Base-by-base conservation (phyloP, 2,888 invertebrate genomes). In the Scaptomyza flava region DNA sequence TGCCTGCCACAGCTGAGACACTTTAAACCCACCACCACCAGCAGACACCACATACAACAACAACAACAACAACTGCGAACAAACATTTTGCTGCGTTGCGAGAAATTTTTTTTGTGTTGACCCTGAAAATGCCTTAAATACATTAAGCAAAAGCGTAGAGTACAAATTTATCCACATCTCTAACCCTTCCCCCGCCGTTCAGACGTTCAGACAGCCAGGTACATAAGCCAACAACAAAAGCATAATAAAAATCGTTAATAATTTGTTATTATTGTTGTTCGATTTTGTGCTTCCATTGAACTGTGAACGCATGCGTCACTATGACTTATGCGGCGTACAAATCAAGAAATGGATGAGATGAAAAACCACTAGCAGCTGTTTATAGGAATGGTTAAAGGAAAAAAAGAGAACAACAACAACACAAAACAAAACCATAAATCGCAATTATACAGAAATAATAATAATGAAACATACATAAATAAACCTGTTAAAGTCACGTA, bases 81-180 rank as follows among this genome's bases (percentile, higher is more conserved):
- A 84, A 87, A 87, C 81, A 84, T 87, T 41, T 84, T 74, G 77
- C 68, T 81, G 81, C 66, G 72, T 65, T 77, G 69, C 70, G 65
- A 68, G 67, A 86, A 63, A 72, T 76, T 67, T 70, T 70, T 67
- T 75, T 75, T 75, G 61, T 57, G 57, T 50, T 79, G 88, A 87
- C 84, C 84, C 88, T 84, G 84, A 84, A 85, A 75, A 46, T 77
- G 78, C 84, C 88, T 87, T 84, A 84, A 87, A 84, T 82, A 85
- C 76, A 85, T 85, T 87, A 87, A 87, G 68, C 86, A 72, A 85
- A 74, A 81, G 61, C 74, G 78, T 75, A 67, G 64, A 68, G 66
- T 64, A 68, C 61, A 76, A 69, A 75, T 75, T 45, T 64, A 42
- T 64, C 62, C 34, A 38, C 58, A 48, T 41, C 20, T 57, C 43